These are phyloP conservation scores for Vespertilio murinus DNA, from an alignment of 2,797 vertebrate species.

Conservation along the genomic window DNA sequence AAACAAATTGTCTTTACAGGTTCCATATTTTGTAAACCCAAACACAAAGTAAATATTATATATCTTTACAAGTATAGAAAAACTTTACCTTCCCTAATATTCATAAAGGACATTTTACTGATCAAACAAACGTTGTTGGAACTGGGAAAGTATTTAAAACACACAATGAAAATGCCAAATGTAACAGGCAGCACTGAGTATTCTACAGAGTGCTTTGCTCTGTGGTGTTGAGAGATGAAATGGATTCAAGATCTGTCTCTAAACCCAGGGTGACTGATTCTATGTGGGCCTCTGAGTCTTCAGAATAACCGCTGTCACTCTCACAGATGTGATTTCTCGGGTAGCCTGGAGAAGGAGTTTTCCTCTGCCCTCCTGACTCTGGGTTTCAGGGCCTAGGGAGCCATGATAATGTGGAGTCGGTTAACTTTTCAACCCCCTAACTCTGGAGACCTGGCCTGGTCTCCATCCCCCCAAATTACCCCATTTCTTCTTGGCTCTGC, in stretches of 20 bases:
- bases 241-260: not conserved
- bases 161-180: not conserved
- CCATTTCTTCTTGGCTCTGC: not conserved
- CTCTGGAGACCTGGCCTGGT: not conserved
- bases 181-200: not conserved
- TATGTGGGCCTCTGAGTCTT: not conserved
- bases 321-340: not conserved
- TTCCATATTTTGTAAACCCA: not conserved
- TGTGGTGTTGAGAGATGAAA: not conserved
- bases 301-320: not conserved
- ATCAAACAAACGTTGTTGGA: not conserved
- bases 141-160: not conserved
- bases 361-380: not conserved
- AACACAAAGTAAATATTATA: slow-evolving; percentile 8
- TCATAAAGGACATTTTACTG: not conserved
- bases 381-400: not conserved
- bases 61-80: not conserved
- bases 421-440: not conserved
- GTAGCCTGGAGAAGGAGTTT: not conserved
- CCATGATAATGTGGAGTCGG: fast-evolving
- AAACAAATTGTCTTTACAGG: not conserved
- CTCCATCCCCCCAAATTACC: too few species aligned
- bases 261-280: not conserved
- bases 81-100: not conserved
- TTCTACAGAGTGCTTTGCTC: not conserved